Conservation (phyloP, 1,140 invertebrate species). For the Popillia japonica region DNA sequence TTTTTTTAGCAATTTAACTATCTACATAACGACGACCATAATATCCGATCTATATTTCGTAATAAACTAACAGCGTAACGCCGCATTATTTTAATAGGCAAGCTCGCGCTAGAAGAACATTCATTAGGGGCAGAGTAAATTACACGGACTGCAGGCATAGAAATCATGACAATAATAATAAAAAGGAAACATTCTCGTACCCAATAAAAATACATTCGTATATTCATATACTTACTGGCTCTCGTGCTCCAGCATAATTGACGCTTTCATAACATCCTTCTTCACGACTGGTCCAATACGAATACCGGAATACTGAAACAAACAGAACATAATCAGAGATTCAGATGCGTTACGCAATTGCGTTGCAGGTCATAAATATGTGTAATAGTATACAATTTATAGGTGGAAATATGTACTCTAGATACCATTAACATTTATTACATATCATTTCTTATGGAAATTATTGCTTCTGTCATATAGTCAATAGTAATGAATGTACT, state of each 20-base stretch:
- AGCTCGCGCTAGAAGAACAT: neutral
- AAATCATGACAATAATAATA: neutral
- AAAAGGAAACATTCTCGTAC: neutral
- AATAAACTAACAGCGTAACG: neutral
- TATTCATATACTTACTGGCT: slow-evolving; percentile 79
- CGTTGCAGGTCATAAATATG: neutral
- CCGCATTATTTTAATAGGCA: neutral
- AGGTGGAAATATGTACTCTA: neutral
- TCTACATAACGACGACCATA: too few species aligned
- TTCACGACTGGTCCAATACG: slow-evolving; percentile 99
- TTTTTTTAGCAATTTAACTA: too few species aligned
- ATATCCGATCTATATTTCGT: too few species aligned
- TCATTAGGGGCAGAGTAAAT: neutral
- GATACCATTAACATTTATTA: slow-evolving; percentile 10
- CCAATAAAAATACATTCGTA: slow-evolving; percentile 3
- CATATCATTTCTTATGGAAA: neutral
- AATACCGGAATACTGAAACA: slow-evolving; percentile 93
- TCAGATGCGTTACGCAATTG: neutral
- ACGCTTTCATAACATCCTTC: slow-evolving; percentile 99
- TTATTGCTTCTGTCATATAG: neutral
- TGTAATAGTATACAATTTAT: slow-evolving; percentile 3
- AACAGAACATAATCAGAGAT: slow-evolving; percentile 21
- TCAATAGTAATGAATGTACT: neutral
- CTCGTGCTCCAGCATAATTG: slow-evolving; percentile 98
- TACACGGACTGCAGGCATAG: neutral